Base-by-base conservation (phyloP, 2,797 vertebrate genomes). In the Chiroxiphia lanceolata region DNA sequence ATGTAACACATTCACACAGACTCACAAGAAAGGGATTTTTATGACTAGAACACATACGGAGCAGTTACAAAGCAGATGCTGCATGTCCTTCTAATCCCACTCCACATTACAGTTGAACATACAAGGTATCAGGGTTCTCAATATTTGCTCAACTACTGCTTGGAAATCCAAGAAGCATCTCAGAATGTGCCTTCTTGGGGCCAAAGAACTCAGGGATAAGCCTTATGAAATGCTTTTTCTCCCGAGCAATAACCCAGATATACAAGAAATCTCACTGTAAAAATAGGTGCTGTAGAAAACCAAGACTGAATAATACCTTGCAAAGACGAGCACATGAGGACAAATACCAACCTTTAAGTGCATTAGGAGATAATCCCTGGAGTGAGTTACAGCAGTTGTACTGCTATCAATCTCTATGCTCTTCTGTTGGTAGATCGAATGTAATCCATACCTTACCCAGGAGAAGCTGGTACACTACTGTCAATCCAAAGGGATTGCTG, bases 391-490 rank as follows among this genome's bases (percentile, higher is more conserved):
- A 76, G 42, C 27, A n/a, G 20, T 63, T 77, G 16, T 40, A 13
- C 10, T 7, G 17, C 50, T n/a, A 10, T 42, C 60, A 34, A 1
- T 13, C 33, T 45, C 64, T 87, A 2, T 38, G 3, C 23, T 13
- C 60, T 38, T 75, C 11, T 60, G 29, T 15, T 40, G 80, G 38
- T 67, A 90, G 88, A 65, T 90, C 0, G 74, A 90, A 5, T 90
- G 81, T 17, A 53, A 90, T 53, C 81, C 88, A 23, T 90, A 90
- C 53, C 88, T 90, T 0, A 78, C 91, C 38, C 99, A 99, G 96
- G 98, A 98, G 95, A 98, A 98, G 65, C 57, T 99, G 91, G 26
- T 99, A 15, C 72, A 27, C 38, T 84, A 78, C 45, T 84, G 88
- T 31, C 88, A 90, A 0, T 84, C 80, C 59, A 78, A 27, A 84